A percentile compares a stretch with the other conserved stretches of the same genome.
phyloP scores from a whole-genome alignment of 2,797 vertebrate genomes.

The Alcedo atthis region DNA sequence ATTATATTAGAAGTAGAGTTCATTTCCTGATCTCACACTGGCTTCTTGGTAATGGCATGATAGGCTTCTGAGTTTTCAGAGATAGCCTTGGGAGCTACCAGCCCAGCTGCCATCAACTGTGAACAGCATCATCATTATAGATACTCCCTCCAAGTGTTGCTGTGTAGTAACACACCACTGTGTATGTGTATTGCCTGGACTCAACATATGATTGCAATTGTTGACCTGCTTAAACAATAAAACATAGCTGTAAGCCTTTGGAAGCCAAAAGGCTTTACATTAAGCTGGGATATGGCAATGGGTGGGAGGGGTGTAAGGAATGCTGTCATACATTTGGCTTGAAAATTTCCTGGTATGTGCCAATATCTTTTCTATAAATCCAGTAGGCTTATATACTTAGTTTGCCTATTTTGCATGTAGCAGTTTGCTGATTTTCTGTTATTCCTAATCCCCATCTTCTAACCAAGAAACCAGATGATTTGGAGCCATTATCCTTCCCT shows the following conservation, averaged over 20 bases:
- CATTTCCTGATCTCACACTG: not conserved
- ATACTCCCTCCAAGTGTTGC: conserved; percentile 15
- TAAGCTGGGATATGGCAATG: conserved; percentile 34
- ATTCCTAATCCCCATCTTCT: not conserved
- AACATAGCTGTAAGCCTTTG: conserved; percentile 39
- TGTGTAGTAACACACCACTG: conserved; percentile 56
- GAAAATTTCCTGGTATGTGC: conserved; percentile 28
- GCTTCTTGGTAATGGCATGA: not conserved
- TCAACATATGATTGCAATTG: conserved; percentile 63
- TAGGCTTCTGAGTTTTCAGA: not conserved
- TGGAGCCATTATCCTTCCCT: not conserved
- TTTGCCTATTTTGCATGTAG: conserved; percentile 2
- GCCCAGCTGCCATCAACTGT: not conserved
- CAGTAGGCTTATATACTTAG: conserved; percentile 6
- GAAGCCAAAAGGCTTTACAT: conserved; percentile 58
- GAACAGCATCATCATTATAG: conserved; percentile 9
- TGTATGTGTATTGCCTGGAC: conserved; percentile 39
- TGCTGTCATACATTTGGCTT: conserved; percentile 49
- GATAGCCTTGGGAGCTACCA: conserved; percentile 13
- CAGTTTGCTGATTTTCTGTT: conserved; percentile 5
- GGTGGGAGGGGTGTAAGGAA: conserved; percentile 24
- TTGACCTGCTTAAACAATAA: conserved; percentile 63
- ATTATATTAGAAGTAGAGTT: not conserved
- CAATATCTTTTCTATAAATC: conserved; percentile 48
- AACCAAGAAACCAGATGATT: not conserved